phyloP scores from a whole-genome alignment of 2,888 invertebrate species.

The Drosophila yooni region DNA sequence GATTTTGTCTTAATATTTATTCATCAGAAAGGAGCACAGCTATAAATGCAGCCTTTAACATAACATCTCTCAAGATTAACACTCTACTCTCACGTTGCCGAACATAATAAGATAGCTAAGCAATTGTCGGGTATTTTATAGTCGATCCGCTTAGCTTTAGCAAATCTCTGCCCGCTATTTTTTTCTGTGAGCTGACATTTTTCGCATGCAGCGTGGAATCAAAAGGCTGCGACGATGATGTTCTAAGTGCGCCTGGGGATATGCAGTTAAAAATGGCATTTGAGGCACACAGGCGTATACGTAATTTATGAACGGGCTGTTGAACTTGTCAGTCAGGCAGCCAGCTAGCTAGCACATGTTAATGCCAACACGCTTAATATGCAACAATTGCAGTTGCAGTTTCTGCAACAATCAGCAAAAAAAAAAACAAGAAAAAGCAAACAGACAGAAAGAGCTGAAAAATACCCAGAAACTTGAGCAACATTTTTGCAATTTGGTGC shows the following conservation, averaged over 20 bases:
- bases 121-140: constrained; percentile 11
- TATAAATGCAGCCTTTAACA: not conserved
- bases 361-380: constrained; percentile 58
- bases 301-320: constrained; percentile 51
- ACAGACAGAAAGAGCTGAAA: too few relatives aligned
- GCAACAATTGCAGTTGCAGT: constrained; percentile 67
- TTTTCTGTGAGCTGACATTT: constrained; percentile 28
- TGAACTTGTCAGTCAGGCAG: constrained; percentile 31
- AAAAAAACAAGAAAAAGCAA: not conserved
- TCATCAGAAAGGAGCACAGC: not conserved
- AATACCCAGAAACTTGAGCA: not conserved
- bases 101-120: not conserved
- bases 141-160: not conserved
- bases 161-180: constrained; percentile 13
- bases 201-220: constrained; percentile 41
- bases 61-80: not conserved
- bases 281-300: constrained; percentile 48
- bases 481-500: constrained; percentile 21
- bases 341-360: constrained; percentile 36
- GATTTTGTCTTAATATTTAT: not conserved
- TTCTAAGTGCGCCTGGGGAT: constrained; percentile 68
- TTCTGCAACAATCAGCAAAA: constrained; percentile 55
- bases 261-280: constrained; percentile 72
- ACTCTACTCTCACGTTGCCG: not conserved
- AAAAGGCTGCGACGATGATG: constrained; percentile 45